These are phyloP conservation scores for Neuroscelio doddi DNA, from an alignment of 2,888 invertebrate species.

Conservation along the genomic window DNA sequence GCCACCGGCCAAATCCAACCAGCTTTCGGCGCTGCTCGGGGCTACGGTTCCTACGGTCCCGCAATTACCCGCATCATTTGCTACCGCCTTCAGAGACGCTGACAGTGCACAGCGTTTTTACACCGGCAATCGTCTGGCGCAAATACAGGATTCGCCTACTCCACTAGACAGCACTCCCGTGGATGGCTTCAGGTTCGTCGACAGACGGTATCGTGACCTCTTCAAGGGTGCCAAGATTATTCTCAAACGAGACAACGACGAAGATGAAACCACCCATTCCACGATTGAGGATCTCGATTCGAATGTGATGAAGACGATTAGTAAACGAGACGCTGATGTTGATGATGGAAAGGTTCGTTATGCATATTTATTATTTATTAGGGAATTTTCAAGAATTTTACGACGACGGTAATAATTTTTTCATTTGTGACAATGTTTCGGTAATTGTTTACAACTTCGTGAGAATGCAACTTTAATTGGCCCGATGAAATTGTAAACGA, in stretches of 20 bases:
- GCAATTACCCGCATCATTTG: constrained; percentile 20
- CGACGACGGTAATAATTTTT: no score
- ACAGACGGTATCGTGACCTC: constrained; percentile 59
- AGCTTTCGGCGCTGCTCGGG: constrained; percentile 1
- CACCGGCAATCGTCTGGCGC: constrained; percentile 47
- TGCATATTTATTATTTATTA: no score
- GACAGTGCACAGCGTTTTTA: constrained; percentile 48
- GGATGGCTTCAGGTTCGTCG: constrained; percentile 51
- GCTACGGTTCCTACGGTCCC: constrained; percentile 13
- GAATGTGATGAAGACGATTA: constrained; percentile 33
- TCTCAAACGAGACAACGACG: constrained; percentile 39
- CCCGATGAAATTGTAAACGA: no score
- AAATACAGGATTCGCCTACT: constrained; percentile 39
- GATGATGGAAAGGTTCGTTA: constrained; percentile 10
- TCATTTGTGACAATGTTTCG: no score
- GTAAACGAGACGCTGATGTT: constrained; percentile 47
- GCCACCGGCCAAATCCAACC: constrained; percentile 51
- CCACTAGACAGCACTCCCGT: constrained; percentile 27
- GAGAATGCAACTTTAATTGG: no score
- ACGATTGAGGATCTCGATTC: constrained; percentile 4
- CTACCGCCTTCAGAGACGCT: constrained; percentile 33
- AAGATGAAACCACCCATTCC: constrained; percentile 21
- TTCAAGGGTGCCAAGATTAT: constrained; percentile 56
- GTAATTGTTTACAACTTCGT: no score
- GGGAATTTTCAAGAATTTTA: no score